Conservation (phyloP, 2,888 invertebrate species). For the Orthonevra nobilis region DNA sequence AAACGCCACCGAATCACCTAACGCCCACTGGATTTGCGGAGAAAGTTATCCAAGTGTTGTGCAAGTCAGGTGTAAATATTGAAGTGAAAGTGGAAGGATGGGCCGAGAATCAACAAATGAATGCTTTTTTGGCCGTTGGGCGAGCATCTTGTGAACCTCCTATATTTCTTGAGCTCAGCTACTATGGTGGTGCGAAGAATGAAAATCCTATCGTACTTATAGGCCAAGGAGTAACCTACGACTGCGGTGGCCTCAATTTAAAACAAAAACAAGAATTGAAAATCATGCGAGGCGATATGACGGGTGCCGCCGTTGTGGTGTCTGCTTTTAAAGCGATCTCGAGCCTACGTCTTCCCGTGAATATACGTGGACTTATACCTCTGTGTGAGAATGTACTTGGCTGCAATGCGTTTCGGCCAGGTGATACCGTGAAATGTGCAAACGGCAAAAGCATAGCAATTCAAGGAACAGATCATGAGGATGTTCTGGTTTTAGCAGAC, state of each 20-base stretch:
- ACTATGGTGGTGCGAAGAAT: conserved; percentile 83
- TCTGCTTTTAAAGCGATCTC: conserved; percentile 87
- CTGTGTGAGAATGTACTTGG: conserved; percentile 90
- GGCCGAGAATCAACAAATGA: conserved; percentile 90
- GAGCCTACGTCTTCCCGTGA: conserved; percentile 85
- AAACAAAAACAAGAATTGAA: conserved; percentile 83
- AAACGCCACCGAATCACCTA: conserved; percentile 89
- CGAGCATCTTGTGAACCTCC: conserved; percentile 90
- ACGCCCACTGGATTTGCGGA: conserved; percentile 90
- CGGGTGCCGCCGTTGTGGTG: conserved; percentile 89
- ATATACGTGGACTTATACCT: conserved; percentile 87
- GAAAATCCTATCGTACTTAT: conserved; percentile 87
- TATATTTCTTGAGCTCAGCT: conserved; percentile 88
- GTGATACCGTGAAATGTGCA: conserved; percentile 87
- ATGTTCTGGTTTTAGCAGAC: conserved; percentile 88
- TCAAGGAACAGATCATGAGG: conserved; percentile 88
- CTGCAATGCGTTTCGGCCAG: conserved; percentile 87
- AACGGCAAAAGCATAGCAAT: conserved; percentile 88
- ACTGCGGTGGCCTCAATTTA: conserved; percentile 88
- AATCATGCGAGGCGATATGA: conserved; percentile 91
- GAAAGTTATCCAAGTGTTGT: conserved; percentile 81
- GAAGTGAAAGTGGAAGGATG: conserved; percentile 82
- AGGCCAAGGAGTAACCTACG: conserved; percentile 85
- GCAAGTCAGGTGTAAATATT: conserved; percentile 78
- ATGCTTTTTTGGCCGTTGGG: conserved; percentile 88